Percentiles rank a stretch among this genome's conserved stretches.
Evolutionary conservation across 2,113 vertebrate genomes (phyloP).

Genomic region (Orthonyx spaldingii): DNA sequence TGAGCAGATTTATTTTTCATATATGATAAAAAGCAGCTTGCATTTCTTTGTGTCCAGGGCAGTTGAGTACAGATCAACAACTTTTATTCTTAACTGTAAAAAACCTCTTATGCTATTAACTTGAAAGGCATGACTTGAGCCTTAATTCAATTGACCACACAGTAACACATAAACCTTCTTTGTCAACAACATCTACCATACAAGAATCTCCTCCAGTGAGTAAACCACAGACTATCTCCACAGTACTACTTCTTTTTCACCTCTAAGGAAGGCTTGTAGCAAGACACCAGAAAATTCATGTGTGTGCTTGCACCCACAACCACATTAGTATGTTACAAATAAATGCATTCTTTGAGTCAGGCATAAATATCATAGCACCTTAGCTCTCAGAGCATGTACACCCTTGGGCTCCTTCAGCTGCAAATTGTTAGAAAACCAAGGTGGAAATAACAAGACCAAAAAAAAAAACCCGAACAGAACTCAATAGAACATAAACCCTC

Average conservation of each 20-base stretch:
- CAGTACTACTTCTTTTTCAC: background rate
- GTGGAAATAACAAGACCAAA: background rate
- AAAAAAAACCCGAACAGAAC: background rate
- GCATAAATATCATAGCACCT: background rate
- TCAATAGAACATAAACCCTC: background rate
- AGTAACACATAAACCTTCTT: background rate
- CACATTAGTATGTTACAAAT: background rate
- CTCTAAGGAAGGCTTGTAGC: background rate
- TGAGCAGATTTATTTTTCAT: background rate
- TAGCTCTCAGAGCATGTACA: background rate
- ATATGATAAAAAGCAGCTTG: background rate
- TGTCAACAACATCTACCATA: background rate
- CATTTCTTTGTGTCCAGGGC: background rate
- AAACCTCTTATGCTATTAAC: background rate
- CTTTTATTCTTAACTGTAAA: background rate
- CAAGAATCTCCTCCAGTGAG: background rate
- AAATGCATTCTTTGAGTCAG: background rate
- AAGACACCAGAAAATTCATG: background rate
- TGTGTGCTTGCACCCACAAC: background rate
- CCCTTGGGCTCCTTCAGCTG: slow-evolving; percentile 6
- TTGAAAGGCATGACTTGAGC: background rate
- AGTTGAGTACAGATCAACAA: background rate
- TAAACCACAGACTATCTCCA: background rate
- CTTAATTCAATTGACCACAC: background rate
- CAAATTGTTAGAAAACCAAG: slow-evolving; percentile 34